phyloP scores from a whole-genome alignment of 2,797 vertebrate species.

The Chelonia mydas region DNA sequence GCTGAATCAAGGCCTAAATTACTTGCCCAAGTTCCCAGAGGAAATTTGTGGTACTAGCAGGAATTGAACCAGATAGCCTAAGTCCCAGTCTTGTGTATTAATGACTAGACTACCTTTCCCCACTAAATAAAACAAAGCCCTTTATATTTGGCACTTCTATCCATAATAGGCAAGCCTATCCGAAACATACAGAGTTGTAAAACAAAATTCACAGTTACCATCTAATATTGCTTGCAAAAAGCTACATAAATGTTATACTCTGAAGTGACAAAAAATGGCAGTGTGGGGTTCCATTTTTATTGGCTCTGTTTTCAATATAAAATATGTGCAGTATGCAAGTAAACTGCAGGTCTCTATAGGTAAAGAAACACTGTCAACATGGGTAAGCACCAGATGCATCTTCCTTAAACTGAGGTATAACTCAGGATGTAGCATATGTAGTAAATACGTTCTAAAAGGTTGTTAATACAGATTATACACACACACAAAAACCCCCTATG shows the following conservation, averaged over 20 bases:
- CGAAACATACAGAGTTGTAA: background rate
- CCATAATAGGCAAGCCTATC: background rate
- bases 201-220: background rate
- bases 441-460: background rate
- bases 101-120: background rate
- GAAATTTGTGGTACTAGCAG: background rate
- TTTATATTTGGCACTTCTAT: background rate
- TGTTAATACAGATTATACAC: background rate
- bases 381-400: background rate
- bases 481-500: background rate
- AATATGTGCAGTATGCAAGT: background rate
- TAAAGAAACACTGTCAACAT: background rate
- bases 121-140: background rate
- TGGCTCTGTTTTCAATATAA: background rate
- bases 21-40: background rate
- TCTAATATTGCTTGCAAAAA: background rate
- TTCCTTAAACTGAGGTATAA: background rate
- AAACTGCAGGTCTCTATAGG: background rate
- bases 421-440: rapidly evolving
- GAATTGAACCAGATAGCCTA: background rate
- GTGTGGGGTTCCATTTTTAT: background rate
- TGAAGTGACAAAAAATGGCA: background rate
- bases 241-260: background rate
- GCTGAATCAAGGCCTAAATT: background rate
- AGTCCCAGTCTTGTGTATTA: background rate